A percentile compares a stretch with the other conserved stretches of the same genome.
These are phyloP conservation scores for Panagrolaimus sp. DNA, from an alignment of 1,140 invertebrate genomes.

Conservation along the genomic window DNA sequence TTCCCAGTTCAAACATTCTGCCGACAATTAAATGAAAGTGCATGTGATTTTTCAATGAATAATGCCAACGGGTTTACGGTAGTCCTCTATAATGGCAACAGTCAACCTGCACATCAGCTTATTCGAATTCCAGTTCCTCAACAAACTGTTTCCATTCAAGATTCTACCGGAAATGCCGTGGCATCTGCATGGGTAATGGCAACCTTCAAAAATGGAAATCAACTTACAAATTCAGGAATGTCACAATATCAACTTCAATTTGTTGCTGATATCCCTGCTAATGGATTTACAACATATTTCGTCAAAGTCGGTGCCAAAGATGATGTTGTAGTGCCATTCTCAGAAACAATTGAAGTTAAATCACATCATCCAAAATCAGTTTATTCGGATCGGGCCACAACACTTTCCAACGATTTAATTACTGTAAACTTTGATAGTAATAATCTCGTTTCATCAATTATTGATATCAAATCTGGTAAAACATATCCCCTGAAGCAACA, in stretches of 20 bases:
- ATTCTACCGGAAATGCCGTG: background rate
- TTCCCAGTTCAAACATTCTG: constrained; percentile 13
- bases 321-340: background rate
- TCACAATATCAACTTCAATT: constrained; percentile 62
- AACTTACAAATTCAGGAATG: constrained; percentile 60
- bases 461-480: background rate
- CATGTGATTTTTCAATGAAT: constrained; percentile 54
- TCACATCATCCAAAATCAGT: background rate
- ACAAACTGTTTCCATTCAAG: constrained; percentile 18
- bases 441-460: background rate
- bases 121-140: constrained; percentile 56
- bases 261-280: constrained; percentile 59
- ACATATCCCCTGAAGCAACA: background rate
- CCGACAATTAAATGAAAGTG: constrained; percentile 61
- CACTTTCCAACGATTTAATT: background rate
- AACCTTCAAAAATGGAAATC: constrained; percentile 64
- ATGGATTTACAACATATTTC: constrained; percentile 62
- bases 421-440: background rate
- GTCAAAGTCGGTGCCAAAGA: constrained; percentile 25
- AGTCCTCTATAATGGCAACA: constrained; percentile 54
- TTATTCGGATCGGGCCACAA: background rate
- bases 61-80: background rate
- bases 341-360: background rate
- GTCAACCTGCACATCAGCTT: constrained; percentile 66
- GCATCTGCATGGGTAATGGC: constrained; percentile 11